Evolutionary conservation across 1,140 invertebrate species (phyloP).

Genomic region (Aphaenogaster floridana): DNA sequence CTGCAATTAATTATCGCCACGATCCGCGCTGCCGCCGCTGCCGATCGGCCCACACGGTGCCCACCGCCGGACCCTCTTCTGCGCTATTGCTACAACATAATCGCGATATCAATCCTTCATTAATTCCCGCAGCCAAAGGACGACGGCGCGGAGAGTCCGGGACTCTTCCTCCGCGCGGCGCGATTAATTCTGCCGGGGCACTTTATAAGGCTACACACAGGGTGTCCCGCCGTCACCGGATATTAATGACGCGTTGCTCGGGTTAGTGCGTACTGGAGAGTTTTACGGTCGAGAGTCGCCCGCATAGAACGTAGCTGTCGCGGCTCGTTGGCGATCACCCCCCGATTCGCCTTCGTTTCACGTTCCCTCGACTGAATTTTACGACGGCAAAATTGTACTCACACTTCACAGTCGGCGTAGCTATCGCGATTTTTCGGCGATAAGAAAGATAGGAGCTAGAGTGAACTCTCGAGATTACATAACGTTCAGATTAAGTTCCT

Average conservation of each 20-base stretch:
- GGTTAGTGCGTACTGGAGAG: conserved; percentile 7
- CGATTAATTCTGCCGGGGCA: conserved; percentile 65
- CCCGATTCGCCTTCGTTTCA: conserved; percentile 1
- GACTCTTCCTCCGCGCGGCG: conserved; percentile 50
- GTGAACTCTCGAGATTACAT: not conserved
- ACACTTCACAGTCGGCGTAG: not conserved
- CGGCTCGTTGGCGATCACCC: conserved; percentile 1
- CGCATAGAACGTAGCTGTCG: conserved; percentile 23
- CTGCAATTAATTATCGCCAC: conserved; percentile 75
- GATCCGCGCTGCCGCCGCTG: conserved; percentile 59
- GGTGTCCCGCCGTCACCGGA: conserved; percentile 48
- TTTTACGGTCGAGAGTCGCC: conserved; percentile 42
- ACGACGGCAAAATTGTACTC: not conserved
- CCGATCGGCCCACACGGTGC: conserved; percentile 58
- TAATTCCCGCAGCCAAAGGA: conserved; percentile 68
- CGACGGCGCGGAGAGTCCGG: conserved; percentile 28
- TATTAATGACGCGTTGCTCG: conserved; percentile 53
- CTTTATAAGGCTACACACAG: conserved; percentile 61
- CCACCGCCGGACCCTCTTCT: conserved; percentile 51
- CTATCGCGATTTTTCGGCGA: not conserved
- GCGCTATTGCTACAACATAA: conserved; percentile 62
- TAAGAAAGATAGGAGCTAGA: not conserved
- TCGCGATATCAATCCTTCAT: conserved; percentile 75
- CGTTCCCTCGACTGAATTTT: not conserved
- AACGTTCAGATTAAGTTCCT: not conserved